These are phyloP conservation scores for Cacatua alba DNA, from an alignment of 2,113 vertebrate genomes.

Conservation along the genomic window DNA sequence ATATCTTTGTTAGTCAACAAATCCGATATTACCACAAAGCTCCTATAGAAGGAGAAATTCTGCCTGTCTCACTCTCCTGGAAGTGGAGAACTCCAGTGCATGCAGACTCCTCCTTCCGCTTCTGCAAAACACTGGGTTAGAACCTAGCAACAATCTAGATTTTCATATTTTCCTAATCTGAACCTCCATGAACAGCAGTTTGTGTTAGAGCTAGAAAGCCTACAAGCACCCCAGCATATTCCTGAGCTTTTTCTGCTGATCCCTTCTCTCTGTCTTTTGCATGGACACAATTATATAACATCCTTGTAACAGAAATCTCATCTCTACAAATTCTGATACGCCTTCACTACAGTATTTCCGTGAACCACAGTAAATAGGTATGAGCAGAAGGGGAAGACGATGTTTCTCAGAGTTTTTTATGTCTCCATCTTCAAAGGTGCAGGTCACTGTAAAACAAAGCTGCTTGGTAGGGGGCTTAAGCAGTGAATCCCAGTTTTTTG, in stretches of 20 bases:
- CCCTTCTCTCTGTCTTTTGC: background rate
- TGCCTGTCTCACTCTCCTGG: background rate
- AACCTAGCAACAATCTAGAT: background rate
- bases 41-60: background rate
- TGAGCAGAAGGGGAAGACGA: background rate
- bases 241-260: background rate
- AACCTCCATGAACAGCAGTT: background rate
- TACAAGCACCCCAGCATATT: background rate
- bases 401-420: background rate
- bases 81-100: background rate
- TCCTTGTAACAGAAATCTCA: background rate
- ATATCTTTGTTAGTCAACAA: background rate
- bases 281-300: rapidly evolving
- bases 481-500: background rate
- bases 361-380: background rate
- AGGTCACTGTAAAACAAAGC: background rate
- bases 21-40: background rate
- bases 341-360: background rate
- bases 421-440: rapidly evolving
- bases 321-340: background rate
- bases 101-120: background rate
- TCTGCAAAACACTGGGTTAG: rapidly evolving
- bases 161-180: background rate
- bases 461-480: background rate
- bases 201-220: background rate